Conservation (phyloP, 2,888 invertebrate species). For the Eristalis intricaria region DNA sequence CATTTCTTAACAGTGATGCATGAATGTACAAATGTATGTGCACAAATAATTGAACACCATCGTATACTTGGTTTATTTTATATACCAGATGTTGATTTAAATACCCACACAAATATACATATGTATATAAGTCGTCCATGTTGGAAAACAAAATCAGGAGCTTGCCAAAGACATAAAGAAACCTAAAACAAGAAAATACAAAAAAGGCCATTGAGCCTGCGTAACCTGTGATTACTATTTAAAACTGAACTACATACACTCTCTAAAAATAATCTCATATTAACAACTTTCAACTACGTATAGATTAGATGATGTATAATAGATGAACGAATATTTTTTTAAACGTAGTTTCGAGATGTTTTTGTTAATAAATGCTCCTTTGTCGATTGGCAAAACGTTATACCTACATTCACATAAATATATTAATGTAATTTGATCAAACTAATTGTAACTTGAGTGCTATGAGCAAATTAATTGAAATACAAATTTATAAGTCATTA, state of each 20-base stretch:
- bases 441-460: slow-evolving; percentile 59
- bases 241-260: slow-evolving; percentile 16
- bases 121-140: slow-evolving; percentile 47
- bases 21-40: neutral
- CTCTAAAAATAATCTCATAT: slow-evolving; percentile 23
- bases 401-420: neutral
- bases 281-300: slow-evolving; percentile 20
- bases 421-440: slow-evolving; percentile 21
- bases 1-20: neutral
- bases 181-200: slow-evolving; percentile 16
- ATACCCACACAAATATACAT: neutral
- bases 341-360: slow-evolving; percentile 31
- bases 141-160: slow-evolving; percentile 14
- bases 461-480: slow-evolving; percentile 61
- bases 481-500: slow-evolving; percentile 50
- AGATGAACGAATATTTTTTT: slow-evolving; percentile 13
- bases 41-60: neutral
- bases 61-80: neutral
- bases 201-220: slow-evolving; percentile 45
- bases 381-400: slow-evolving; percentile 15
- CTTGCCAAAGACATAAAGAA: slow-evolving; percentile 58
- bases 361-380: slow-evolving; percentile 28
- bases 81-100: neutral
- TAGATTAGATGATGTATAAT: slow-evolving; percentile 5
- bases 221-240: slow-evolving; percentile 62